phyloP scores from a whole-genome alignment of 2,113 vertebrate species.

The Dasyprocta punctata region DNA sequence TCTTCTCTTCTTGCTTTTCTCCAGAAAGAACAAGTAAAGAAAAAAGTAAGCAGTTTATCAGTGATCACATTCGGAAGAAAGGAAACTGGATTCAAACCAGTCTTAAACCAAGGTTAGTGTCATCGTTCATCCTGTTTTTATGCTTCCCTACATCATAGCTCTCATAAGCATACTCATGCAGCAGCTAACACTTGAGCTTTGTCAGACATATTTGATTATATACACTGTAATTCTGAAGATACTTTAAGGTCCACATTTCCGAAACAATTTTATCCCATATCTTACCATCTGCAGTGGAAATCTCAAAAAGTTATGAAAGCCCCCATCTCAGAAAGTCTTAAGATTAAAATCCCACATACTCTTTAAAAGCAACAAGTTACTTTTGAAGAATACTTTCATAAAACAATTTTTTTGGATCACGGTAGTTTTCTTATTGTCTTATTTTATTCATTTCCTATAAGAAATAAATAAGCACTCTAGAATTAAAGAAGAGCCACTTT shows the following conservation, averaged over 20 bases:
- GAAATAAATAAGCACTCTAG: not conserved
- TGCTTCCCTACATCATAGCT: not conserved
- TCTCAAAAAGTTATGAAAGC: not conserved
- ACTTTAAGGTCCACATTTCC: slow-evolving; percentile 23
- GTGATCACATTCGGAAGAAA: not conserved
- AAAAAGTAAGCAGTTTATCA: not conserved
- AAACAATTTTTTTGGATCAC: not conserved
- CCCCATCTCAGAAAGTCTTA: not conserved
- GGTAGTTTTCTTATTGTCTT: not conserved
- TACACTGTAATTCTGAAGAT: not conserved
- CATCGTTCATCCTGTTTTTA: not conserved
- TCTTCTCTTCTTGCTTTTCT: not conserved
- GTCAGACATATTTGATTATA: slow-evolving; percentile 33
- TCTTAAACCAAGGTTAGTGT: not conserved
- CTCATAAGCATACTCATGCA: not conserved
- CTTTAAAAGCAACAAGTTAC: not conserved
- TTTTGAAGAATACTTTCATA: not conserved
- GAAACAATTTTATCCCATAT: slow-evolving; percentile 1
- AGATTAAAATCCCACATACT: not conserved
- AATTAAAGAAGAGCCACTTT: not conserved
- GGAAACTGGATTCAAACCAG: not conserved
- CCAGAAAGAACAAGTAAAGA: not conserved
- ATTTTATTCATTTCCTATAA: not conserved
- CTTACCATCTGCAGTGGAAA: not conserved
- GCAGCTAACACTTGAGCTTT: not conserved